Conservation (phyloP, 2,888 invertebrate species). For the Acanthosepion esculentum region DNA sequence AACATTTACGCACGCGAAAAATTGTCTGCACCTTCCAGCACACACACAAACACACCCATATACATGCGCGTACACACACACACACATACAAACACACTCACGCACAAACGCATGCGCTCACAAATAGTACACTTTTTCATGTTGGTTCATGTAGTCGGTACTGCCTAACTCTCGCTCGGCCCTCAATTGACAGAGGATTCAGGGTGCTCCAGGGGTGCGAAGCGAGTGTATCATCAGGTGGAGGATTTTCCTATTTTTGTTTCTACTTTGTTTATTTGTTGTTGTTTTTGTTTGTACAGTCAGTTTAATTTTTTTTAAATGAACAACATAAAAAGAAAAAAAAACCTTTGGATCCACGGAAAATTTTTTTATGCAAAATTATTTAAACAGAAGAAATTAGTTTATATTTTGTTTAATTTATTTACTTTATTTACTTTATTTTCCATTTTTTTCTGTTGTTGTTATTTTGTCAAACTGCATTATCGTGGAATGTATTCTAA, state of each 20-base stretch:
- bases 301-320: neutral
- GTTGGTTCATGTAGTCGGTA: neutral
- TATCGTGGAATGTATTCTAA: neutral
- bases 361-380: neutral
- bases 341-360: neutral
- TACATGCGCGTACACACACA: neutral
- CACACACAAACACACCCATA: no score
- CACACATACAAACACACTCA: neutral
- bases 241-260: neutral
- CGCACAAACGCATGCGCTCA: neutral
- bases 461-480: neutral
- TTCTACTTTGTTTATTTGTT: neutral
- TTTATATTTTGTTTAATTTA: slow-evolving; percentile 13
- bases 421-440: neutral
- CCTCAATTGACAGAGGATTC: slow-evolving; percentile 33
- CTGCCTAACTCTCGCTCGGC: neutral
- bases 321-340: neutral
- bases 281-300: neutral
- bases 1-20: no score
- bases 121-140: neutral
- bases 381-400: neutral
- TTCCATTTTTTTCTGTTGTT: neutral
- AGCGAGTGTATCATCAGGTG: neutral
- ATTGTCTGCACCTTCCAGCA: neutral
- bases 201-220: neutral